Evolutionary conservation across 2,888 invertebrate genomes (phyloP).

Genomic region (Asteroscopus sphinx): DNA sequence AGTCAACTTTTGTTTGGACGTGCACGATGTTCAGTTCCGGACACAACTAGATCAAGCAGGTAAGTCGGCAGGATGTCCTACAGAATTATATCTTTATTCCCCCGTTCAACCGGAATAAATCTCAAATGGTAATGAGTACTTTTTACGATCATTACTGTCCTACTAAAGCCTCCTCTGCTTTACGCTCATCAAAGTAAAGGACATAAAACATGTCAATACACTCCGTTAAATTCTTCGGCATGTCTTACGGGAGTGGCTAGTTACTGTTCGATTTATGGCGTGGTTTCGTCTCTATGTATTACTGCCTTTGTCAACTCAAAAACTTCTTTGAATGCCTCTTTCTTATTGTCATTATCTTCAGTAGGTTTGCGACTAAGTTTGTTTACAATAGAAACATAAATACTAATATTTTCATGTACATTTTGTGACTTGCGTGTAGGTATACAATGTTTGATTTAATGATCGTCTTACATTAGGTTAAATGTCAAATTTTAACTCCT

Average conservation of each 20-base stretch:
- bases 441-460: conserved; percentile 49
- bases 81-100: conserved; percentile 13
- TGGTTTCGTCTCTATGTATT: conserved; percentile 65
- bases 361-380: conserved; percentile 36
- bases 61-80: conserved; percentile 13
- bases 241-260: conserved; percentile 69
- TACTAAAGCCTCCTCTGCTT: conserved; percentile 63
- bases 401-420: conserved; percentile 33
- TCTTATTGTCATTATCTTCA: conserved; percentile 64
- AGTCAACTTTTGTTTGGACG: conserved; percentile 13
- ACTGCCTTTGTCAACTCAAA: conserved; percentile 63
- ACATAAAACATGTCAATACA: conserved; percentile 78
- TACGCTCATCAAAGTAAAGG: conserved; percentile 81
- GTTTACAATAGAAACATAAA: conserved; percentile 57
- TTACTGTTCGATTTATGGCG: conserved; percentile 78
- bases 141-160: conserved; percentile 51
- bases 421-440: conserved; percentile 25
- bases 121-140: conserved; percentile 43
- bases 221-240: conserved; percentile 75
- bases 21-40: conserved; percentile 3
- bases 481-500: conserved; percentile 39
- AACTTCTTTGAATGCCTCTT: conserved; percentile 58
- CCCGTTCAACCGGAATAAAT: conserved; percentile 26
- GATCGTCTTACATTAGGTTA: conserved; percentile 31
- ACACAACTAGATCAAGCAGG: conserved; percentile 15